phyloP scores from a whole-genome alignment of 2,888 invertebrate genomes.

The Campoplex nolae region DNA sequence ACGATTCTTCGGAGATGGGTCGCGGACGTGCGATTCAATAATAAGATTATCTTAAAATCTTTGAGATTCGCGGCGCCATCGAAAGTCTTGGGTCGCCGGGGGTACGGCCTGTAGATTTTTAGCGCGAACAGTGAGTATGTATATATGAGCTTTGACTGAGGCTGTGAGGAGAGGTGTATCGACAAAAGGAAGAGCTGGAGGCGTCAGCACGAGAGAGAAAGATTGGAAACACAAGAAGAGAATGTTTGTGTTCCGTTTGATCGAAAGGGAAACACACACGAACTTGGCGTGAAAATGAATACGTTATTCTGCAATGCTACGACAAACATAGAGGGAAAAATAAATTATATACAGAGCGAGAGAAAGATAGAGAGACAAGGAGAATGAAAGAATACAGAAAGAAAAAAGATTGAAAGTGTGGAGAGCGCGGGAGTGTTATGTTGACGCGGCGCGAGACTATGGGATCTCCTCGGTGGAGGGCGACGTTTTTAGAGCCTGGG shows the following conservation, averaged over 20 bases:
- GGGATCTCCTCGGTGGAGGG: slow-evolving; percentile 63
- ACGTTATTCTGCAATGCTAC: slow-evolving; percentile 31
- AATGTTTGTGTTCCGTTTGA: slow-evolving; percentile 51
- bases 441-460: slow-evolving; percentile 64
- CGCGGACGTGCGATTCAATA: slow-evolving; percentile 63
- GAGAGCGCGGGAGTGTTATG: slow-evolving; percentile 67
- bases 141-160: slow-evolving; percentile 3
- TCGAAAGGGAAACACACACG: slow-evolving; percentile 44
- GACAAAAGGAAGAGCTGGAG: slow-evolving; percentile 15
- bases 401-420: slow-evolving; percentile 32
- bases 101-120: slow-evolving; percentile 34
- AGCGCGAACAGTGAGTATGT: slow-evolving; percentile 40
- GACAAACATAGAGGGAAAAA: neutral
- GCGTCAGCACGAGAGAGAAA: neutral
- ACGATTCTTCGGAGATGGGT: neutral
- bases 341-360: neutral
- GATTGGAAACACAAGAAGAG: slow-evolving; percentile 2
- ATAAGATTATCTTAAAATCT: slow-evolving; percentile 66
- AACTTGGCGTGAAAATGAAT: slow-evolving; percentile 44
- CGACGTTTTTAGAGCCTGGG: slow-evolving; percentile 73
- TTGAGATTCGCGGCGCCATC: slow-evolving; percentile 21
- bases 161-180: slow-evolving; percentile 36
- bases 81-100: neutral
- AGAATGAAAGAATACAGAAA: neutral
- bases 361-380: neutral